These are phyloP conservation scores for Bungarus multicinctus DNA, from an alignment of 2,113 vertebrate genomes.

Conservation along the genomic window DNA sequence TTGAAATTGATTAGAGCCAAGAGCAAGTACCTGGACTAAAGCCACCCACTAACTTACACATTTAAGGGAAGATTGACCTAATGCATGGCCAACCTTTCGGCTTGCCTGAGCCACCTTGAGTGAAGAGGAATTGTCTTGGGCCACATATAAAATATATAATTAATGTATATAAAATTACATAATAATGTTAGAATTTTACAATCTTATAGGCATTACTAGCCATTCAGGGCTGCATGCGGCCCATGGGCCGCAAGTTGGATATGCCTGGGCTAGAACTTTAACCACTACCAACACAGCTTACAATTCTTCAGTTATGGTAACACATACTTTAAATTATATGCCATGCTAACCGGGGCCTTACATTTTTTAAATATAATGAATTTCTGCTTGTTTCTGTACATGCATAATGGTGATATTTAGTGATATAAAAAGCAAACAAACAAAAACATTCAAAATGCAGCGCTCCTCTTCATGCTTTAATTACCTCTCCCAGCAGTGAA, in stretches of 20 bases:
- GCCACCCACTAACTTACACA: not conserved
- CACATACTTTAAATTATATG: not conserved
- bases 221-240: too few relatives aligned
- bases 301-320: not conserved
- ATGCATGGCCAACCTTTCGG: too few relatives aligned
- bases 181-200: not conserved
- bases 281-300: not conserved
- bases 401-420: not conserved
- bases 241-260: too few relatives aligned
- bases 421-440: not conserved
- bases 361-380: slow-evolving; percentile 34
- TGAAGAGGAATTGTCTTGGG: too few relatives aligned
- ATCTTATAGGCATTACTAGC: too few relatives aligned
- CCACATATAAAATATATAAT: not conserved
- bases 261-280: not conserved
- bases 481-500: not conserved
- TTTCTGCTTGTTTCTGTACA: not conserved
- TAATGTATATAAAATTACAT: not conserved
- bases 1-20: too few relatives aligned
- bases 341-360: not conserved
- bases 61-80: not conserved
- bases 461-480: not conserved
- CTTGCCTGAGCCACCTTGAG: too few relatives aligned
- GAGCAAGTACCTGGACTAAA: not conserved
- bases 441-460: not conserved